Percentiles rank a stretch among this genome's conserved stretches.
These are phyloP conservation scores for Netelia fuscicornis DNA, from an alignment of 2,888 invertebrate species.

Conservation along the genomic window DNA sequence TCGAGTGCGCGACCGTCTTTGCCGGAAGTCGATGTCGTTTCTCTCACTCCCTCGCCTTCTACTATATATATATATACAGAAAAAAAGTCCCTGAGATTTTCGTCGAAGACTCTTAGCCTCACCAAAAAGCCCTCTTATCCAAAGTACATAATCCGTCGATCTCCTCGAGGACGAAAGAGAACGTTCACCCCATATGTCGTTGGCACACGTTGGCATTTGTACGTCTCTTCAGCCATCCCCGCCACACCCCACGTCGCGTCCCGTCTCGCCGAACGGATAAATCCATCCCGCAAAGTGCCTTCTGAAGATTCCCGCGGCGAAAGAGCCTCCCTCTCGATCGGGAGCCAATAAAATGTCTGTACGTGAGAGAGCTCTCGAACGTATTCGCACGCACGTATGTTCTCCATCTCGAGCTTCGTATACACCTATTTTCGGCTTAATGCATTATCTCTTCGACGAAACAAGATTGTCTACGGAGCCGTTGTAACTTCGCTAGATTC, in stretches of 20 bases:
- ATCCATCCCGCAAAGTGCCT: slow-evolving; percentile 63
- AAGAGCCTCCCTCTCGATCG: slow-evolving; percentile 30
- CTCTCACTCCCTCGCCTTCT: neutral
- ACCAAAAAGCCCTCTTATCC: slow-evolving; percentile 7
- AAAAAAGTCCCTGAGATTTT: slow-evolving; percentile 28
- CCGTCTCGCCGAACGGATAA: slow-evolving; percentile 58
- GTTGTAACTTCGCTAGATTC: no score
- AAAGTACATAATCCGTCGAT: slow-evolving; percentile 53
- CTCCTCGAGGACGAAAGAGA: slow-evolving; percentile 58
- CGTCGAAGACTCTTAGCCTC: slow-evolving; percentile 25
- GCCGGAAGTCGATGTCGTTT: slow-evolving; percentile 43
- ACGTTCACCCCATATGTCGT: slow-evolving; percentile 56
- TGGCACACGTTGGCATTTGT: slow-evolving; percentile 50
- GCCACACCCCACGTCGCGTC: slow-evolving; percentile 25
- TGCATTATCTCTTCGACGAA: neutral
- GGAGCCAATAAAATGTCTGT: slow-evolving; percentile 60
- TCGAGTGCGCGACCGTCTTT: slow-evolving; percentile 2
- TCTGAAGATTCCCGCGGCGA: slow-evolving; percentile 52
- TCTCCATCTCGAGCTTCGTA: neutral
- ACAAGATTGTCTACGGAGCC: neutral
- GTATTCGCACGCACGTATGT: slow-evolving; percentile 33
- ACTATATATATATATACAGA: neutral
- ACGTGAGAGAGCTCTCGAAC: slow-evolving; percentile 20
- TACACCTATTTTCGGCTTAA: slow-evolving; percentile 34
- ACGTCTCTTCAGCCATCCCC: neutral